Conservation (phyloP, 2,888 invertebrate species). For the Cantharis rufa region DNA sequence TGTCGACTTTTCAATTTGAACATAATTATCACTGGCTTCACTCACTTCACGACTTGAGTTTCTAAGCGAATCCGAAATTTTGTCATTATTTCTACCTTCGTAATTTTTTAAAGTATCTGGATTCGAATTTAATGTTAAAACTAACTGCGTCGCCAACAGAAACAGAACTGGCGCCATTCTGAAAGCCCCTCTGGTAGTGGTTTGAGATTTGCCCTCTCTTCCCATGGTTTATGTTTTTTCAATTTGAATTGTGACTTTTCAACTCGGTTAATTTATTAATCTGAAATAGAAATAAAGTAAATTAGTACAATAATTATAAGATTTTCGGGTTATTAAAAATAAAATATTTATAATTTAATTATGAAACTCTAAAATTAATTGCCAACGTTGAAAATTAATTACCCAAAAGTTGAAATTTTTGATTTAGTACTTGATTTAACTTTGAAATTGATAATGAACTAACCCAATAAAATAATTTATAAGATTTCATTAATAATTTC, state of each 20-base stretch:
- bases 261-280: not conserved
- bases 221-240: not conserved
- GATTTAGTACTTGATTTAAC: not conserved
- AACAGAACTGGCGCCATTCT: slow-evolving; percentile 29
- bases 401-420: not conserved
- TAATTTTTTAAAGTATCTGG: slow-evolving; percentile 13
- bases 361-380: not conserved
- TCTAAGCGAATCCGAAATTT: not conserved
- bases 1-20: not conserved
- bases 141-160: slow-evolving; percentile 26
- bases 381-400: not conserved
- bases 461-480: too few species aligned
- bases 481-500: too few species aligned
- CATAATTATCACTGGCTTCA: not conserved
- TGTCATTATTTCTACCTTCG: slow-evolving; percentile 1
- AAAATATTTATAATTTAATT: not conserved
- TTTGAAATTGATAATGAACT: too few species aligned
- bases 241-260: not conserved
- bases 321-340: not conserved
- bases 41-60: not conserved
- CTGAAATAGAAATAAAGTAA: not conserved
- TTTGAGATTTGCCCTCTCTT: not conserved
- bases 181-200: not conserved
- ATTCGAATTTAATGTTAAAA: slow-evolving; percentile 27
- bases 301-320: not conserved